Evolutionary conservation across 92 coral and sea anemone species (phyloP), one percentile per base, ranked within the genome.

Genomic region (Parazoanthus atlanticus): DNA sequence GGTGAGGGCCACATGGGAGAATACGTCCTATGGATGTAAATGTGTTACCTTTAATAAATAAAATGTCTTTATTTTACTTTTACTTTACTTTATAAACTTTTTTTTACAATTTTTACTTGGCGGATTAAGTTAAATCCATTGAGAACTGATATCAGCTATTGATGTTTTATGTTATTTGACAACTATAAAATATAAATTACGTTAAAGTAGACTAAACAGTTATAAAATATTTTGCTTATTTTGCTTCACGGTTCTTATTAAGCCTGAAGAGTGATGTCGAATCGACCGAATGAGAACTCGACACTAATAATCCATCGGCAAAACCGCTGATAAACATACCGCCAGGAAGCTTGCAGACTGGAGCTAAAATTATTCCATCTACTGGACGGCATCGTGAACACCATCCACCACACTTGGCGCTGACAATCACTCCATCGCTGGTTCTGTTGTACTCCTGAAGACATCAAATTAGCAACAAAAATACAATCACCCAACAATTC

Each of bases 371-470:
- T 80, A 97, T 90, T 73, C 99, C 99, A 43, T 85, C 92, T 41
- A 84, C 81, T 6, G 99, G 99, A 15, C 92, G 89, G 38, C 99
- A 97, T 29, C 98, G 90, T 65, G 98, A 94, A 79, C 99, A 97
- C 93, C 98, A 97, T 7, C 99, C 99, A 8, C 99, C 99, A 86
- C 99, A 97, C 88, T 93, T 95, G 21, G 96, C 99, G 28, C 96
- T 93, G 38, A 93, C 94, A 71, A 93, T 90, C 28, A 88, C 61
- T 12, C 96, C 96, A 40, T 84, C 93, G 29, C 32, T 52, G 33
- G 91, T 90, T 80, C 82, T 89, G 40, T 88, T 88, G 86, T 88
- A 97, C 28, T 97, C 98, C 88, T 84, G 13, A 56, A 29, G 29
- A 30, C 3, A 3, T 38, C 10, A 76, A 13, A 70, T 2, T 28